Base-by-base conservation (phyloP, 2,797 vertebrate species). In the Streptopelia turtur region DNA sequence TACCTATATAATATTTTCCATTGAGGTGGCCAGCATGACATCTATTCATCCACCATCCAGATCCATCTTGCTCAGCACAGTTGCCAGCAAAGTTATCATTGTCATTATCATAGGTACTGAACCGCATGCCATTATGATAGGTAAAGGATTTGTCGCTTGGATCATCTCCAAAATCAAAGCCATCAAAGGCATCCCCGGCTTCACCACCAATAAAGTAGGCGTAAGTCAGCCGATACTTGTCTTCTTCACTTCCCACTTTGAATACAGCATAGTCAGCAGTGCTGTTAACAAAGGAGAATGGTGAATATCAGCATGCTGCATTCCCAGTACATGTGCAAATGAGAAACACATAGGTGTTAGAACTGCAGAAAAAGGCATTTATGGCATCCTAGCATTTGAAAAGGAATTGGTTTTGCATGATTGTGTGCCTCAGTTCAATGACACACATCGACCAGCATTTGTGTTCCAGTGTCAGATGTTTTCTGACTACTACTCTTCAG, bases 21-120 rank as follows among this genome's bases (percentile, higher is more conserved):
- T 99, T 99, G 95, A 99, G 98, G 93, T 99, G 98, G 55, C 97
- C 99, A 53, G 99, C 99, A 3, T 99, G 99, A 56, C 99, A 99
- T 55, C 98, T 98, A 77, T 99, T 99, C 99, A 99, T 99, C 99
- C 99, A 99, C 99, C 99, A 99, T 21, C 99, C 99, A 14, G 99
- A 99, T 50, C 98, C 98, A 6, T 99, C 99, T 97, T 99, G 98
- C 65, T 92, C 83, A 33, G 99, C 99, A 85, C 99, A 99, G 98
- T 99, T 99, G 61, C 98, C 98, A 0, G 97, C 81, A 14, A 94
- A 99, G n/a, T 97, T 98, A 94, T 99, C 99, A 3, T 99, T 99
- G 98, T 99, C 99, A 1, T 66, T 98, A 97, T 99, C 99, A 4
- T 61, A 28, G 47, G 99, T 99, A 52, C 99, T 99, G 97, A 99